Base-by-base conservation (phyloP, 2,888 invertebrate genomes). In the Scelioninae gen. 1 region DNA sequence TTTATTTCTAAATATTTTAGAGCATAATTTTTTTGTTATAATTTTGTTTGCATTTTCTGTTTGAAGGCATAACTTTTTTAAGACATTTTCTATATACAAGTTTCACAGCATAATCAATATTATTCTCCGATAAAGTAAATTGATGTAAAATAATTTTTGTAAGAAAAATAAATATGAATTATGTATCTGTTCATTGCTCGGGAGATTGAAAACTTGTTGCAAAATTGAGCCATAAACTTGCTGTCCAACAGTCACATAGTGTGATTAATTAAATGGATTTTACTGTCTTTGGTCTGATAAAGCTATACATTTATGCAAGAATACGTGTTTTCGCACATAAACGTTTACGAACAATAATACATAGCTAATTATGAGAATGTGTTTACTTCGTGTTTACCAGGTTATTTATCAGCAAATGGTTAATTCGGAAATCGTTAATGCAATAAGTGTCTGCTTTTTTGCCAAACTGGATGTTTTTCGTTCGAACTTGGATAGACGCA, bases 361-460 rank as follows among this genome's bases (percentile, higher is more conserved):
- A 53, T 40, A 40, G 65, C 55, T 55, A 55, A 63, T 62, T 55
- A 55, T 63, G 31, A 7, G 45, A 60, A 65, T 16, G 56, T 58
- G 43, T 45, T 65, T 9, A 0, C 7, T 55, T 62, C 32, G 15
- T 62, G 62, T 74, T 80, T 55, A 55, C 60, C 40, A 68, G 40
- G 34, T 60, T 56, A 79, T 72, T 79, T 79, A 66, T 79, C 65
- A 66, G 53, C 29, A 58, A 71, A 71, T 43, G 49, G 58, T 58
- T 72, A 66, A 72, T 79, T 72, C 66, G 71, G 43, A 51, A 8
- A 79, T 68, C 60, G 53, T 79, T 68, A 74, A 72, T 66, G 47
- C 60, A 60, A 79, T 74, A 56, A 71, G 56, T 60, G 53, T 79
- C 49, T n/a, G 43, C 45, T 78, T 72, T 43, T 53, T 72, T 60